phyloP scores from a whole-genome alignment of 2,797 vertebrate species.

The Halcyon chelicuti region DNA sequence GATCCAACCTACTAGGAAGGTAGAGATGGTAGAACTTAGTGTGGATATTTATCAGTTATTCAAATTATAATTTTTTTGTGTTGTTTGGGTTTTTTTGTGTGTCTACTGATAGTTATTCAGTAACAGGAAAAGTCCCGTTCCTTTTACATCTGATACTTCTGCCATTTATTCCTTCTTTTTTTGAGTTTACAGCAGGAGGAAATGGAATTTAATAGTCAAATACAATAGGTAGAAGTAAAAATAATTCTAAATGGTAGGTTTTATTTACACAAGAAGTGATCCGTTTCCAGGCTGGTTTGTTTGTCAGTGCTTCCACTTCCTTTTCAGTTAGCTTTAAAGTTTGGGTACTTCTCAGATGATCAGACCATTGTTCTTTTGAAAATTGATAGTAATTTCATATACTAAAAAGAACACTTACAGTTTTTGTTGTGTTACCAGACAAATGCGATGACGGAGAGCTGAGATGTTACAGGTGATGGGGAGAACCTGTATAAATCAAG shows the following conservation, averaged over 20 bases:
- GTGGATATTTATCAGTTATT: background rate
- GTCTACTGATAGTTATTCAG: background rate
- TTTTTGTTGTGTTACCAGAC: background rate
- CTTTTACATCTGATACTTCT: background rate
- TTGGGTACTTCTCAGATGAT: background rate
- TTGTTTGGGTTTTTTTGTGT: background rate
- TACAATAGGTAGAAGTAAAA: constrained; percentile 12
- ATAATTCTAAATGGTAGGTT: background rate
- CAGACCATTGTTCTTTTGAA: background rate
- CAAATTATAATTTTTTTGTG: background rate
- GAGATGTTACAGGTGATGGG: background rate
- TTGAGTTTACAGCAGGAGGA: background rate
- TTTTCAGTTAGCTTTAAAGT: background rate
- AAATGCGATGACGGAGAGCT: accelerated
- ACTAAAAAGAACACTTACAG: background rate
- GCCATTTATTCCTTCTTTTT: background rate
- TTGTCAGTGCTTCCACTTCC: constrained; percentile 6
- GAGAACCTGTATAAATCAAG: background rate
- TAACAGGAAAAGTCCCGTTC: background rate
- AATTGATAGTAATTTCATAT: background rate
- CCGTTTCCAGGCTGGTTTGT: background rate
- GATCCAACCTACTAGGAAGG: background rate
- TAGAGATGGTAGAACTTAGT: background rate
- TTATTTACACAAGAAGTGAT: background rate
- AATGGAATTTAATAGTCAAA: background rate